phyloP scores from a whole-genome alignment of 2,888 invertebrate species.

The Smittia aterrima region DNA sequence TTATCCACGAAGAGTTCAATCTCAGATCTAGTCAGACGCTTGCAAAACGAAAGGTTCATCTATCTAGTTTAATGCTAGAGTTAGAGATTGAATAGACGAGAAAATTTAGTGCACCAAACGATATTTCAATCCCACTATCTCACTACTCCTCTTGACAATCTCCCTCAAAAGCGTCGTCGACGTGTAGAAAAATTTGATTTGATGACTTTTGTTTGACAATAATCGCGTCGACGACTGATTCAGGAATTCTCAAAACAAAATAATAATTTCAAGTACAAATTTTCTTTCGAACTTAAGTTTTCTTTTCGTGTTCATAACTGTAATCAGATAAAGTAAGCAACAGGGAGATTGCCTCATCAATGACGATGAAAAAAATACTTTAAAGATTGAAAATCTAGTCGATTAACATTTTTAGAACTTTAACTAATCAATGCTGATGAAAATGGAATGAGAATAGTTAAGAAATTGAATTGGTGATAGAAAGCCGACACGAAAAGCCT shows the following conservation, averaged over 20 bases:
- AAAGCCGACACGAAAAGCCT: too few species aligned
- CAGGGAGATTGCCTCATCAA: constrained; percentile 16
- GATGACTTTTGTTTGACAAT: neutral
- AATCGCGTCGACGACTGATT: neutral
- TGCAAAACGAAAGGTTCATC: constrained; percentile 24
- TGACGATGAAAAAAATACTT: too few species aligned
- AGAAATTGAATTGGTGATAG: too few species aligned
- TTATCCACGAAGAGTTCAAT: neutral
- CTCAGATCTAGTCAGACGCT: neutral
- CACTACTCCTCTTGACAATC: constrained; percentile 9
- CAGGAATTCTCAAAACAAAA: too few species aligned
- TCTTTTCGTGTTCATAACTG: neutral
- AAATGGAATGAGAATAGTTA: too few species aligned
- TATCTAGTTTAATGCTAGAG: constrained; percentile 34
- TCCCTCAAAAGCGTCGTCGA: neutral
- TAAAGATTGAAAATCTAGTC: too few species aligned
- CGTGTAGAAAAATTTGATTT: neutral
- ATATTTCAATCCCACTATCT: constrained; percentile 25
- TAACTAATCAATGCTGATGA: too few species aligned
- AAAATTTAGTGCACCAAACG: constrained; percentile 36
- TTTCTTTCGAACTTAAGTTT: neutral
- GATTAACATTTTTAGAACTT: too few species aligned
- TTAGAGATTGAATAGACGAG: constrained; percentile 39
- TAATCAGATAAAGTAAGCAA: neutral
- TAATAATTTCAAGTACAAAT: neutral